Evolutionary conservation across 64 coral and sea anemone species (phyloP).

Genomic region (Pocillopora damicornis): DNA sequence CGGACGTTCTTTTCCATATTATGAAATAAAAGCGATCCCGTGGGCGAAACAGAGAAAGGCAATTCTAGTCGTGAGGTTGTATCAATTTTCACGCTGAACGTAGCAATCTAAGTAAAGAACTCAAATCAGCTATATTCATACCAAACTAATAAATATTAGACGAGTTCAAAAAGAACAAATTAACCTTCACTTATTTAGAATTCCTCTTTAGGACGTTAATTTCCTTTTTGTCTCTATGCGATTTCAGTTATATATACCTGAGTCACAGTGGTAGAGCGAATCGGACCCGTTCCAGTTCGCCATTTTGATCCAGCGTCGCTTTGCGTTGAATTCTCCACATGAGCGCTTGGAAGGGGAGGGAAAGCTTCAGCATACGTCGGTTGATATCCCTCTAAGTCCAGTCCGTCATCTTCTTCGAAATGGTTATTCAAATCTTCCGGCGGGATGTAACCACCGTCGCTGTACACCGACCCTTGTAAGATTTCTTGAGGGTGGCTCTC

Average conservation of each 20-base stretch:
- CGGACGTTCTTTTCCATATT: not conserved
- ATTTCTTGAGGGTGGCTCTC: slow-evolving; percentile 60
- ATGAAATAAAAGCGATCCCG: not conserved
- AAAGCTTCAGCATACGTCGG: slow-evolving; percentile 92
- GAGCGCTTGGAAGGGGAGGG: slow-evolving; percentile 75
- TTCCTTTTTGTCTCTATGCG: not conserved
- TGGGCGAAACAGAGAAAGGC: not conserved
- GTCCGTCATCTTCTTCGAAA: slow-evolving; percentile 42
- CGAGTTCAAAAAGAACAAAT: not conserved
- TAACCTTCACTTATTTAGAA: not conserved
- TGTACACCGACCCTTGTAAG: slow-evolving; percentile 67
- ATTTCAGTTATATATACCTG: slow-evolving; percentile 35
- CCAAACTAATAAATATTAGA: not conserved
- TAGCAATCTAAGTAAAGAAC: not conserved
- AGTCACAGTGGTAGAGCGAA: slow-evolving; percentile 71
- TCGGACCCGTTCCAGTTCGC: slow-evolving; percentile 57
- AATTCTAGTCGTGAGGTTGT: not conserved
- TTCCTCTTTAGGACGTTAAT: not conserved
- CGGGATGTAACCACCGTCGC: slow-evolving; percentile 71
- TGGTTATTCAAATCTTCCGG: slow-evolving; percentile 48
- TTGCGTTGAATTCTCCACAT: slow-evolving; percentile 36
- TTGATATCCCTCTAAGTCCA: slow-evolving; percentile 84
- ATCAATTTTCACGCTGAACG: slow-evolving; percentile 6
- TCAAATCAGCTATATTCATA: not conserved
- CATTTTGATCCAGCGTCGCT: slow-evolving; percentile 78